phyloP scores from a whole-genome alignment of 2,888 invertebrate species.

The Habroteleia sp. region DNA sequence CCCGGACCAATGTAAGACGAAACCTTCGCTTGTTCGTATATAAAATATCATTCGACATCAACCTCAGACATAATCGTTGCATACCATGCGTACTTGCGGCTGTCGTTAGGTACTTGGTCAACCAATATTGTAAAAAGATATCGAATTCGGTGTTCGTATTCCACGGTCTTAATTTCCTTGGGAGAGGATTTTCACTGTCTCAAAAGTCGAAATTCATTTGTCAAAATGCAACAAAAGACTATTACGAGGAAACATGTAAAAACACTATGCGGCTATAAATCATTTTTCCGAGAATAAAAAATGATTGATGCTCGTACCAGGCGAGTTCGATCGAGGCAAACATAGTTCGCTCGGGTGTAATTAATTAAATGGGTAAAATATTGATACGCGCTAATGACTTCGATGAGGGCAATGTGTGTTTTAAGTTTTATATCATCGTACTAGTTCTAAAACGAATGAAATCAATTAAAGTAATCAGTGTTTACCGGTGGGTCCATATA shows the following conservation, averaged over 20 bases:
- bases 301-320: slow-evolving; percentile 38
- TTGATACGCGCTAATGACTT: background rate
- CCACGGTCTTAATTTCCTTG: slow-evolving; percentile 27
- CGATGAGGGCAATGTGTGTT: slow-evolving; percentile 4
- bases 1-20: slow-evolving; percentile 45
- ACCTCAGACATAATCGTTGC: slow-evolving; percentile 66
- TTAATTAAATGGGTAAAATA: slow-evolving; percentile 19
- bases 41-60: slow-evolving; percentile 35
- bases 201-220: slow-evolving; percentile 35
- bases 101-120: slow-evolving; percentile 45
- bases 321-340: slow-evolving; percentile 14
- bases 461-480: slow-evolving; percentile 52
- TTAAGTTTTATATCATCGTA: slow-evolving; percentile 1
- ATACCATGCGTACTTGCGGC: slow-evolving; percentile 69
- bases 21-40: slow-evolving; percentile 31
- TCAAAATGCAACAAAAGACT: slow-evolving; percentile 34
- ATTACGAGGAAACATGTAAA: slow-evolving; percentile 40
- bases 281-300: slow-evolving; percentile 37
- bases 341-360: slow-evolving; percentile 11
- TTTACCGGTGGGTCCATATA: slow-evolving; percentile 62
- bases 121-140: slow-evolving; percentile 68
- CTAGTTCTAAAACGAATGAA: slow-evolving; percentile 29
- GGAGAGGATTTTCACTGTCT: slow-evolving; percentile 6
- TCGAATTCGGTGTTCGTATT: slow-evolving; percentile 68
- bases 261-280: slow-evolving; percentile 33